Conservation (phyloP, 2,888 invertebrate species). For the Choristoneura rosaceana region DNA sequence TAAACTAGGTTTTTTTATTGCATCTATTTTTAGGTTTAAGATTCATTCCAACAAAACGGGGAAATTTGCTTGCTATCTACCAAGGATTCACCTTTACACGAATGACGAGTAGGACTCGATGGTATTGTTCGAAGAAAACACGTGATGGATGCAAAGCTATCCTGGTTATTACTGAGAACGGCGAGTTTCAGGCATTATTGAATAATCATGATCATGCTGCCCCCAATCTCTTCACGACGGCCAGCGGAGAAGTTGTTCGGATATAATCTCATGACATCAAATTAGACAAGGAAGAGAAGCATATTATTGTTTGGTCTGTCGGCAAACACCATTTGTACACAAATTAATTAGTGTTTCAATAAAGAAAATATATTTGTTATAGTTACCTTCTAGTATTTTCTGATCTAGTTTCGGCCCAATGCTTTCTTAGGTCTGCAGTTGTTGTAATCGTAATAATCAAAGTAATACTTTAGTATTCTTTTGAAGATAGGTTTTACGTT, state of each 20-base stretch:
- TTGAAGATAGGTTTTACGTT: too few species aligned
- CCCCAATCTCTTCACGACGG: neutral
- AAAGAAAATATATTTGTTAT: too few species aligned
- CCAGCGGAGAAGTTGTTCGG: neutral
- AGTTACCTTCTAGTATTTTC: too few species aligned
- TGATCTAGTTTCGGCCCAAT: too few species aligned
- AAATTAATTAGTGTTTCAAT: too few species aligned
- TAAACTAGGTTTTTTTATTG: too few species aligned
- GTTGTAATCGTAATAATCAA: too few species aligned
- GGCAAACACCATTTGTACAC: too few species aligned
- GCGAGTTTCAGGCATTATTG: neutral
- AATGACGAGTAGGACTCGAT: neutral
- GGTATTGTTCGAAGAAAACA: constrained; percentile 2
- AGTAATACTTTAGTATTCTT: too few species aligned
- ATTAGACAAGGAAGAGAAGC: neutral
- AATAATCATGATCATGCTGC: neutral
- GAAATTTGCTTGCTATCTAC: constrained; percentile 7
- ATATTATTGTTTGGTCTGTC: neutral
- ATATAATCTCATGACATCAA: neutral
- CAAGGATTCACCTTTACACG: constrained; percentile 3
- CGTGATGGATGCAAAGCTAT: constrained; percentile 4
- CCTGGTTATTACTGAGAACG: neutral
- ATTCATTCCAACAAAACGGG: neutral
- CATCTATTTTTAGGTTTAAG: too few species aligned
- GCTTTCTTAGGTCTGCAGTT: too few species aligned